These are phyloP conservation scores for Xylocampa areola DNA, from an alignment of 2,888 invertebrate genomes.

Conservation along the genomic window DNA sequence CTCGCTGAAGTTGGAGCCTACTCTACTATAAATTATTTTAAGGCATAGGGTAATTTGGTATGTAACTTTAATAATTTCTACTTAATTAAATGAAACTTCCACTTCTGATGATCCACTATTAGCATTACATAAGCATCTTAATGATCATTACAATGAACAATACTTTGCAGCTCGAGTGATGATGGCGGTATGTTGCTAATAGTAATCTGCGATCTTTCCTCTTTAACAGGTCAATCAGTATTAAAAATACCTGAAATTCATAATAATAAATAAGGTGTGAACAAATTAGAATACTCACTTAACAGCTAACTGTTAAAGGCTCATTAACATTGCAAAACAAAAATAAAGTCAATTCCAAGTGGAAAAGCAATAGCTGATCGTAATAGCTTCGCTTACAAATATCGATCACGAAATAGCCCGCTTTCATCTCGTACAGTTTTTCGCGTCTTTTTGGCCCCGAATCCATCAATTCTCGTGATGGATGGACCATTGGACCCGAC, in stretches of 20 bases:
- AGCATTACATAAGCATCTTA: too few species aligned
- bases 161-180: too few species aligned
- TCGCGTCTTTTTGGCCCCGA: slow-evolving; percentile 85
- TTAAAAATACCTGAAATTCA: background rate
- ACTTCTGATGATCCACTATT: too few species aligned
- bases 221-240: too few species aligned
- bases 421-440: slow-evolving; percentile 83
- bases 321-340: slow-evolving; percentile 50
- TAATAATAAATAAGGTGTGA: slow-evolving; percentile 20
- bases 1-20: too few species aligned
- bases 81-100: too few species aligned
- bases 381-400: slow-evolving; percentile 84
- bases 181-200: too few species aligned
- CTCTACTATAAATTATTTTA: too few species aligned
- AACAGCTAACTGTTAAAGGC: slow-evolving; percentile 32
- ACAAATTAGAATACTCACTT: slow-evolving; percentile 43
- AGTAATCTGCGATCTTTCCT: background rate
- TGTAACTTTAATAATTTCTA: too few species aligned
- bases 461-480: slow-evolving; percentile 89
- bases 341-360: slow-evolving; percentile 47
- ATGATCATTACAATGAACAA: too few species aligned
- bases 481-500: slow-evolving; percentile 81
- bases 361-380: slow-evolving; percentile 72
- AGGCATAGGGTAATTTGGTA: too few species aligned
- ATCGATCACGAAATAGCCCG: slow-evolving; percentile 80